A percentile compares a stretch with the other conserved stretches of the same genome.
Evolutionary conservation across 2,888 invertebrate genomes (phyloP).

Genomic region (Cactoblastis cactorum): DNA sequence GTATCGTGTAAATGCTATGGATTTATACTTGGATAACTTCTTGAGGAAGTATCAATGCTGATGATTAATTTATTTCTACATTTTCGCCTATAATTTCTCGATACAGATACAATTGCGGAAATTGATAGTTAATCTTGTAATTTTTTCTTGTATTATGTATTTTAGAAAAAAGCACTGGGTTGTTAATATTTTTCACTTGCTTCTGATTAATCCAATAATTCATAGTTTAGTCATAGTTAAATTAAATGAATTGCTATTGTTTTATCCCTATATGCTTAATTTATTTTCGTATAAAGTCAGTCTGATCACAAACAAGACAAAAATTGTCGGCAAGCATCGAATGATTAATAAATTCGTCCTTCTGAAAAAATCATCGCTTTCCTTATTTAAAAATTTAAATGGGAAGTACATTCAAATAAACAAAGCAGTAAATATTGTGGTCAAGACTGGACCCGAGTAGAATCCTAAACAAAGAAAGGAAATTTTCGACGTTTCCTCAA

Average conservation of each 20-base stretch:
- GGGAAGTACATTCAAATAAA: neutral
- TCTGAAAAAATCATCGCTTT: too few relatives aligned
- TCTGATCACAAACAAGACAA: too few relatives aligned
- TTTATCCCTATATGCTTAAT: too few relatives aligned
- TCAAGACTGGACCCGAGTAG: neutral
- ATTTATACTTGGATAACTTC: constrained; percentile 5
- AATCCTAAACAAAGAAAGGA: neutral
- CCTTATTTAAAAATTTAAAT: neutral
- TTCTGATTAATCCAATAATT: too few relatives aligned
- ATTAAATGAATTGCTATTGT: too few relatives aligned
- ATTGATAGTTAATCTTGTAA: neutral
- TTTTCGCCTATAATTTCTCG: neutral
- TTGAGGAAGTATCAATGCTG: neutral
- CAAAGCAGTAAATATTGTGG: neutral
- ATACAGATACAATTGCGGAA: neutral
- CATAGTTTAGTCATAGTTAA: too few relatives aligned
- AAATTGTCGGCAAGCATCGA: too few relatives aligned
- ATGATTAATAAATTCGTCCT: too few relatives aligned
- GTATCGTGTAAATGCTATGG: neutral
- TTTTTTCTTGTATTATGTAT: neutral
- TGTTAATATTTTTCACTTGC: too few relatives aligned
- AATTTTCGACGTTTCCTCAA: neutral
- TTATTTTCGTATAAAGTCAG: too few relatives aligned
- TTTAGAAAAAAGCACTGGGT: neutral
- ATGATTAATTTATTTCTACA: constrained; percentile 9